These are phyloP conservation scores for Chloroceryle amazona DNA, from an alignment of 2,797 vertebrate genomes.

Conservation along the genomic window DNA sequence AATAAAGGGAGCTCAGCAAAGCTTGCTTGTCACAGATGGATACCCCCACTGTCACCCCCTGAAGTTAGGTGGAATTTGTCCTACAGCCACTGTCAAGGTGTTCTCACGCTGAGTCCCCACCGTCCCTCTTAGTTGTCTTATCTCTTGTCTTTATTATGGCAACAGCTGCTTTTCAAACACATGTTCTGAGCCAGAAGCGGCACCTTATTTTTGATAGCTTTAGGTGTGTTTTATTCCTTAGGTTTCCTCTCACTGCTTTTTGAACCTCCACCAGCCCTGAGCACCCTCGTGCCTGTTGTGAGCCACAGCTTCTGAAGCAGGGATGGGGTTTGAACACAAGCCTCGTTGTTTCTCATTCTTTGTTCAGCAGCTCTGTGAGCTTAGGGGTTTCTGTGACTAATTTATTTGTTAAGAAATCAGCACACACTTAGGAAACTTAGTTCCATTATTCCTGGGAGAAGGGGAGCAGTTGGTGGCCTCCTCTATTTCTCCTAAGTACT, in stretches of 20 bases:
- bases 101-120: not conserved
- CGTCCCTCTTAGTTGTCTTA: not conserved
- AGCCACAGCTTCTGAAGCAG: not conserved
- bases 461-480: not conserved
- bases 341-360: not conserved
- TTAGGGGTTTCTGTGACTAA: not conserved
- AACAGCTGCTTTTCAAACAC: not conserved
- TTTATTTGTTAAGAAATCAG: not conserved
- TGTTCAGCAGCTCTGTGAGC: not conserved
- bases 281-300: rapidly evolving
- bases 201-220: not conserved
- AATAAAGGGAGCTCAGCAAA: not conserved
- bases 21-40: rapidly evolving
- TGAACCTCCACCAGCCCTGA: not conserved
- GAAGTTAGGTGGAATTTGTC: not conserved
- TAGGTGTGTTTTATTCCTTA: not conserved
- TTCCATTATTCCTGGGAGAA: not conserved
- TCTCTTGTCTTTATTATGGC: not conserved
- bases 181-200: not conserved
- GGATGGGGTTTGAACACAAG: not conserved
- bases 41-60: not conserved
- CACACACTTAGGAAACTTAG: not conserved
- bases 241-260: not conserved
- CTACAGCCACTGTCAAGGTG: not conserved
- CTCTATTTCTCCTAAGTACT: not conserved